Base-by-base conservation (phyloP, 1,140 invertebrate species). In the Eulimnadia texana region DNA sequence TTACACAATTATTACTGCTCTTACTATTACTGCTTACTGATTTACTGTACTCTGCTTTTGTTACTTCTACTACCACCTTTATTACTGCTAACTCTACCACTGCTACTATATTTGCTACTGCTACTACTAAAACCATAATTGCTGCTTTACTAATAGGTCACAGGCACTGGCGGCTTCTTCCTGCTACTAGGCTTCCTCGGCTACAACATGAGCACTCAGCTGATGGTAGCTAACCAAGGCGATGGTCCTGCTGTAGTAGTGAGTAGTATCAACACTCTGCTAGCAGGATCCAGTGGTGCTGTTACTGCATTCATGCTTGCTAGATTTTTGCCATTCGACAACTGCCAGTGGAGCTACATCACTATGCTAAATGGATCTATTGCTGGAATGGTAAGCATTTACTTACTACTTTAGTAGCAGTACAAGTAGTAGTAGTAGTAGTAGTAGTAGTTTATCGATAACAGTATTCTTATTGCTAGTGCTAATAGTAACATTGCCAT, bases 121-220 rank as follows among this genome's bases (percentile, higher is more conserved):
- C n/a, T n/a, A n/a, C n/a, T n/a, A n/a, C n/a, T n/a, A n/a, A n/a
- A n/a, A n/a, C n/a, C n/a, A n/a, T n/a, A n/a, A n/a, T n/a, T n/a
- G n/a, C n/a, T n/a, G n/a, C n/a, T n/a, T n/a, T n/a, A n/a, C 20
- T 66, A 66, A 63, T 62, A 75, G 77, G 70, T 82, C 59, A 71
- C 77, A 3, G 77, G 77, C 27, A 65, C 80, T 25, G 80, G 80
- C 16, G 79, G 77, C 0, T 74, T 82, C 64, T 76, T 82, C 51
- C 70, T 82, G 16, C 71, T 80, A 54, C 76, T 79, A 61, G 79
- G 80, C 1, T 82, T 82, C 67, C 68, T 82, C 23, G 77, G 79
- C 0, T 82, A 82, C 71, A 82, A 82, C 66, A 80, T 79, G 3
- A 79, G 77, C 0, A 79, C 78, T 1, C 69, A 74, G 62, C 72